Evolutionary conservation across 2,797 vertebrate genomes (phyloP), one percentile per base, ranked within the genome.

Genomic region (Eleutherodactylus coqui): DNA sequence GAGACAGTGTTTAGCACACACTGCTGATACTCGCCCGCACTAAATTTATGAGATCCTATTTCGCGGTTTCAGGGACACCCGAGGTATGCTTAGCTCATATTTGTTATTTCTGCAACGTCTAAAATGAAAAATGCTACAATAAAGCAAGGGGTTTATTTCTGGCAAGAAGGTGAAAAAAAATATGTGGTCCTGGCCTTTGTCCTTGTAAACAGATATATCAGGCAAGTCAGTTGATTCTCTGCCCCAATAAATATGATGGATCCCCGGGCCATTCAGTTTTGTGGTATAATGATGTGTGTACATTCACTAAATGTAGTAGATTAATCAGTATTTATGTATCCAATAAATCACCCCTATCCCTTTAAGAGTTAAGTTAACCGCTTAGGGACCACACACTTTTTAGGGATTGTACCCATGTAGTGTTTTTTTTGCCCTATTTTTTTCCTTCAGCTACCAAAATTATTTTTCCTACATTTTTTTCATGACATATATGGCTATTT

Each of bases 191-290:
- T 55, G 80, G 80, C 49, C 80, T 72, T 82, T 82, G 80, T 82
- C 80, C 80, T 82, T 72, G 80, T 73, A 82, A 82, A 82, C 67
- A 82, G 80, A 55, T 82, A 55, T 49, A 82, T 82, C 80, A 82
- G 73, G 45, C 14, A 70, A 72, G 80, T 55, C 67, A 82, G 55
- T 82, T 29, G 17, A 73, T 73, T 36, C 47, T 13, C 10, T 8
- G 67, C 47, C 34, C 45, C 34, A 27, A 38, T 72, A 55, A 73
- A 82, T 58, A 53, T 58, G 67, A 82, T 73, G 27, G 34, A 82
- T 41, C 24, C 34, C 49, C 34, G 9, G 34, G 67, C 34, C 41
- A 55, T 41, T 53, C 67, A 8, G 13, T 13, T 67, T 24, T 70
- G 24, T 7, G 29, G 55, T 36, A 47, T 32, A 11, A 62, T 45